These are phyloP conservation scores for Manduca sexta DNA, from an alignment of 1,140 invertebrate genomes.

Conservation along the genomic window DNA sequence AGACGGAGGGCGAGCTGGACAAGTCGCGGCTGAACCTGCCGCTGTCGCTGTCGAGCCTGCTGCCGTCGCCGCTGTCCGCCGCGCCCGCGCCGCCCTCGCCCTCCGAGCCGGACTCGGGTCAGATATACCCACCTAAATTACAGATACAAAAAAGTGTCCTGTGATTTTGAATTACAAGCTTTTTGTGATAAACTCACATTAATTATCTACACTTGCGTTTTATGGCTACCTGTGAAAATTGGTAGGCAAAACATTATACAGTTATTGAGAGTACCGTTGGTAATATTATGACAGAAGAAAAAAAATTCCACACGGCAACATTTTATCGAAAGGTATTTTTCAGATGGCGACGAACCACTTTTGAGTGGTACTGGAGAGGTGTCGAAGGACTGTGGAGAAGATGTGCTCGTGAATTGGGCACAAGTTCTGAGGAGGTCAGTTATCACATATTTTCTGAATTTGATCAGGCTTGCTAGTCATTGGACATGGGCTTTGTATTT, in stretches of 20 bases:
- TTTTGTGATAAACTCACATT: too few relatives aligned
- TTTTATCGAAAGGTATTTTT: slow-evolving; percentile 18
- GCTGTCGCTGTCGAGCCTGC: slow-evolving; percentile 79
- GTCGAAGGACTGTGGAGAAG: slow-evolving; percentile 95
- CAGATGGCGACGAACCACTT: slow-evolving; percentile 95
- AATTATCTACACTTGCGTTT: too few relatives aligned
- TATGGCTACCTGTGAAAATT: too few relatives aligned
- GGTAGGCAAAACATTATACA: too few relatives aligned
- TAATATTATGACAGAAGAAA: too few relatives aligned
- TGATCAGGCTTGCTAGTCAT: background rate
- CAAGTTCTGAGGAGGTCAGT: slow-evolving; percentile 91
- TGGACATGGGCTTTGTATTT: too few relatives aligned
- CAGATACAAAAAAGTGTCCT: too few relatives aligned
- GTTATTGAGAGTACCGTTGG: too few relatives aligned
- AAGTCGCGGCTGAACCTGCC: slow-evolving; percentile 83
- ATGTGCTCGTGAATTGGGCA: slow-evolving; percentile 93
- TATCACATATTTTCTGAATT: too few relatives aligned
- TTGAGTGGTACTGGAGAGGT: slow-evolving; percentile 97
- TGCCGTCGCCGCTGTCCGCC: slow-evolving; percentile 82
- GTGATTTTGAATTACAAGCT: too few relatives aligned
- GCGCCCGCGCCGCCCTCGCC: slow-evolving; percentile 85
- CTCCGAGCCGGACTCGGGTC: slow-evolving; percentile 87
- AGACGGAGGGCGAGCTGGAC: slow-evolving; percentile 89
- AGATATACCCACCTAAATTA: too few relatives aligned
- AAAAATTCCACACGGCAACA: too few relatives aligned